Conservation (phyloP, 1,140 invertebrate species). For the Lithobius niger region DNA sequence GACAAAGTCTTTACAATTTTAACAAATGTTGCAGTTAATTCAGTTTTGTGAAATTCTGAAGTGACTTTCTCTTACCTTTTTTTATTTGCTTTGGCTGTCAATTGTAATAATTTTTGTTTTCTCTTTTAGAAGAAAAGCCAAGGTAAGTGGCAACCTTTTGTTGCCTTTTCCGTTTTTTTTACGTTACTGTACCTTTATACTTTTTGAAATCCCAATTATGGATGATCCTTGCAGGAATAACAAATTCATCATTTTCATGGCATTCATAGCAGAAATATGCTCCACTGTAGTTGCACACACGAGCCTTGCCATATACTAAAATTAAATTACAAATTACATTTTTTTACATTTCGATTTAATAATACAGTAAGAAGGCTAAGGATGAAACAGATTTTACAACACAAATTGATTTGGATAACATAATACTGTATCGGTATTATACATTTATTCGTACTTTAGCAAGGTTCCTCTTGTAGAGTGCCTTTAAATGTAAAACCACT, state of each 20-base stretch:
- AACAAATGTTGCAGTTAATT: too few species aligned
- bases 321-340: slow-evolving; percentile 14
- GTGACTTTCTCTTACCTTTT: too few species aligned
- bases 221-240: slow-evolving; percentile 78
- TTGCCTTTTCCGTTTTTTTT: too few species aligned
- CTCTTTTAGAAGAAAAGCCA: too few species aligned
- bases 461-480: too few species aligned
- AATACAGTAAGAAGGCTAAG: background rate
- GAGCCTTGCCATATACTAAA: slow-evolving; percentile 41
- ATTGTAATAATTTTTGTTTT: too few species aligned
- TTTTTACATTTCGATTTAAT: background rate
- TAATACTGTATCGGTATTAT: background rate
- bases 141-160: too few species aligned
- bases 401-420: background rate
- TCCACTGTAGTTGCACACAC: slow-evolving; percentile 68
- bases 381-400: background rate
- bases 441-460: too few species aligned
- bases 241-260: slow-evolving; percentile 59
- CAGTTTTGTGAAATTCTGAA: too few species aligned
- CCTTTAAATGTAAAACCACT: too few species aligned
- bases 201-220: slow-evolving; percentile 88
- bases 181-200: slow-evolving; percentile 49
- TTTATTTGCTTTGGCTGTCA: too few species aligned
- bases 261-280: slow-evolving; percentile 77
- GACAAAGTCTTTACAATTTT: too few species aligned